Evolutionary conservation across 2,797 vertebrate species (phyloP).

Genomic region (Fratercula arctica): DNA sequence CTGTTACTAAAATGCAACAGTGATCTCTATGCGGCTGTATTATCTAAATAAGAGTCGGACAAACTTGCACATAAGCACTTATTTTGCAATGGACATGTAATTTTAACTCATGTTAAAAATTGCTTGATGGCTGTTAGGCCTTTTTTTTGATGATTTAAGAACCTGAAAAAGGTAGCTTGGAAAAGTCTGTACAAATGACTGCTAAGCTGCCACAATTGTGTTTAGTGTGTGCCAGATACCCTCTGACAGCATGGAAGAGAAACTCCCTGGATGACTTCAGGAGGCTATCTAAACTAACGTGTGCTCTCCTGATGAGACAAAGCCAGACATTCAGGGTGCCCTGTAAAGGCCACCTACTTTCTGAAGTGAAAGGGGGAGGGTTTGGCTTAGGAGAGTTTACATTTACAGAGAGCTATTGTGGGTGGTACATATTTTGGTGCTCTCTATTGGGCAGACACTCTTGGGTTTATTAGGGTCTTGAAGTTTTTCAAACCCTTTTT

Average conservation of each 20-base stretch:
- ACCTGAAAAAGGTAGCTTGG: background rate
- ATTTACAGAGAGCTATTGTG: background rate
- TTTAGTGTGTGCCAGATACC: background rate
- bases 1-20: background rate
- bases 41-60: background rate
- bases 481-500: background rate
- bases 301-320: background rate
- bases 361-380: background rate
- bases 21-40: background rate
- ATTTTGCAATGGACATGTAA: background rate
- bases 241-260: background rate
- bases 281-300: background rate
- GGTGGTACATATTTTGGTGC: background rate
- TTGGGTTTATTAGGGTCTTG: background rate
- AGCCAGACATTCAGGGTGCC: background rate
- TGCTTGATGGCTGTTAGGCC: background rate
- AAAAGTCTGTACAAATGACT: background rate
- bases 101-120: background rate
- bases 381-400: background rate
- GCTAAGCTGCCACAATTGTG: background rate
- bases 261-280: background rate
- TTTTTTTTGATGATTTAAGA: background rate
- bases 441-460: background rate
- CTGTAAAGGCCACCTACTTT: background rate
- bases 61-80: background rate